A percentile compares a stretch with the other conserved stretches of the same genome.
Conservation (phyloP, 2,888 invertebrate species). For the Drosophila kambysellisi region DNA sequence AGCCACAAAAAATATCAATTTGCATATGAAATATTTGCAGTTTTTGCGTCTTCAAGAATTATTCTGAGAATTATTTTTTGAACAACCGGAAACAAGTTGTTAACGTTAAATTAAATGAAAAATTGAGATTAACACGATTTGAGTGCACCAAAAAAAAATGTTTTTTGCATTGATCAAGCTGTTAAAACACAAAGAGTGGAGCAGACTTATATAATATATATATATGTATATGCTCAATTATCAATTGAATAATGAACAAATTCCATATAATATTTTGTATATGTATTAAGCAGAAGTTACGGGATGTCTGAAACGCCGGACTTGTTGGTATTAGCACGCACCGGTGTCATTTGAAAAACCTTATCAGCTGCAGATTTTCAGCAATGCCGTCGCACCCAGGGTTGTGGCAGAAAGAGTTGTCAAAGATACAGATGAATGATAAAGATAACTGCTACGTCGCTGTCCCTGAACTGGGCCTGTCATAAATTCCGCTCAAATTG, state of each 20-base stretch:
- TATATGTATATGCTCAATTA: neutral
- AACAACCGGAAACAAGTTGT: slow-evolving; percentile 24
- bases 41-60: neutral
- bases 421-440: slow-evolving; percentile 31
- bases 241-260: neutral
- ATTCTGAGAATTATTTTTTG: neutral
- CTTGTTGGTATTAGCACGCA: slow-evolving; percentile 29
- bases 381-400: slow-evolving; percentile 16
- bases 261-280: neutral
- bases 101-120: slow-evolving; percentile 5
- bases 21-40: neutral
- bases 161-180: slow-evolving; percentile 1
- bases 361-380: slow-evolving; percentile 36
- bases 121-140: slow-evolving; percentile 10
- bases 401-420: slow-evolving; percentile 20
- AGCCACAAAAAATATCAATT: neutral
- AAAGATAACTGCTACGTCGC: slow-evolving; percentile 4
- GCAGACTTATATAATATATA: neutral
- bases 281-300: neutral
- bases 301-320: slow-evolving; percentile 3
- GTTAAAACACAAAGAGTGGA: slow-evolving; percentile 8
- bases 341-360: slow-evolving; percentile 20
- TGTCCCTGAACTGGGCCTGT: slow-evolving; percentile 48
- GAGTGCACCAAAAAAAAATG: neutral
- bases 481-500: slow-evolving; percentile 68